A percentile compares a stretch with the other conserved stretches of the same genome.
Conservation (phyloP, 1,140 invertebrate species). For the Pinna nobilis region DNA sequence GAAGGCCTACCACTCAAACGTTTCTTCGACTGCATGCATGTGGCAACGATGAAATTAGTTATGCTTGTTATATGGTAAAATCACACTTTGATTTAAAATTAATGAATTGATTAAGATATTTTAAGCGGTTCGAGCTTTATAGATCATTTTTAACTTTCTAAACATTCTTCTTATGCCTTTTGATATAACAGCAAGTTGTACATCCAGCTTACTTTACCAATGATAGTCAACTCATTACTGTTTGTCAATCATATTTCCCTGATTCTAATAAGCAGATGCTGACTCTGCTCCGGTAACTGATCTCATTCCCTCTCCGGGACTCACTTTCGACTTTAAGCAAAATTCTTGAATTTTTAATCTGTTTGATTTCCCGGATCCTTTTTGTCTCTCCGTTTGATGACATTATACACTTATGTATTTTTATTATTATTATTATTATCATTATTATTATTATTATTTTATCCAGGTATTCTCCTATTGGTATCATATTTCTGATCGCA, state of each 20-base stretch:
- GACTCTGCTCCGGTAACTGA: too few relatives aligned
- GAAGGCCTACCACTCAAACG: conserved; percentile 72
- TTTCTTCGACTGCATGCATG: conserved; percentile 75
- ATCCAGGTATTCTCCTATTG: conserved; percentile 89
- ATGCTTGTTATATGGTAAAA: conserved; percentile 71
- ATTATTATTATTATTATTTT: not conserved
- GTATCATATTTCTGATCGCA: conserved; percentile 92
- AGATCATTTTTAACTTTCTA: not conserved
- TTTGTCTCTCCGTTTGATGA: not conserved
- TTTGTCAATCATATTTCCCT: too few relatives aligned
- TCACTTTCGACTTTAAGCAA: too few relatives aligned
- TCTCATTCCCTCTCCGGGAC: too few relatives aligned
- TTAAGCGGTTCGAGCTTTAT: not conserved
- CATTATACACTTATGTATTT: too few relatives aligned
- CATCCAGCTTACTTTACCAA: too few relatives aligned
- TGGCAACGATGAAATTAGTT: conserved; percentile 75
- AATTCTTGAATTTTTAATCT: not conserved
- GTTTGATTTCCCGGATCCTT: not conserved
- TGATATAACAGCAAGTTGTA: too few relatives aligned
- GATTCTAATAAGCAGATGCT: too few relatives aligned
- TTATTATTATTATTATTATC: not conserved
- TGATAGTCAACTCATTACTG: too few relatives aligned
- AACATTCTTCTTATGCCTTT: too few relatives aligned
- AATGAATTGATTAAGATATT: not conserved
- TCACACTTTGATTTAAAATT: conserved; percentile 1